Percentiles rank a stretch among this genome's conserved stretches.
Conservation (phyloP, 2,888 invertebrate species). For the Dasypolia templi region DNA sequence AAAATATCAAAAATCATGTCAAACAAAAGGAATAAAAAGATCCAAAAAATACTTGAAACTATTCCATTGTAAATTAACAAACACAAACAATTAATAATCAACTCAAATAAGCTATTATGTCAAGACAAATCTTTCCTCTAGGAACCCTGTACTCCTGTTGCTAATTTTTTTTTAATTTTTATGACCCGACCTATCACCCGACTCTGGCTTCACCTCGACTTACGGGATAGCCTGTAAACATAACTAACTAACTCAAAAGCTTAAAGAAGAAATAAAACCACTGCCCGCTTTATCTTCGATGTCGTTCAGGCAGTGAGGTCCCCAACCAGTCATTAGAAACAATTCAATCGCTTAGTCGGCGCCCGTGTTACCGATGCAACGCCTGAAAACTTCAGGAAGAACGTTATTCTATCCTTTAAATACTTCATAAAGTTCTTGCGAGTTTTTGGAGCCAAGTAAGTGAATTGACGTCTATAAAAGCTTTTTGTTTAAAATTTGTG, state of each 20-base stretch:
- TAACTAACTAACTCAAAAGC: neutral
- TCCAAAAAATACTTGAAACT: no score
- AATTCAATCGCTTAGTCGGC: conserved; percentile 38
- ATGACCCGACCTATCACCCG: no score
- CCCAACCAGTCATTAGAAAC: conserved; percentile 44
- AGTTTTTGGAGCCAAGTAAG: neutral
- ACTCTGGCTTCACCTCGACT: no score
- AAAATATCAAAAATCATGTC: no score
- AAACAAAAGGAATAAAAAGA: no score
- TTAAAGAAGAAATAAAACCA: neutral
- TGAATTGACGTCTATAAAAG: neutral
- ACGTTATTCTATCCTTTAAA: neutral
- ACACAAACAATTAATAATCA: no score
- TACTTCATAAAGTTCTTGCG: neutral
- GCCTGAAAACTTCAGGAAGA: neutral
- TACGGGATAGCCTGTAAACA: no score
- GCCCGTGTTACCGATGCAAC: conserved; percentile 32
- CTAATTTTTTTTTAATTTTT: no score
- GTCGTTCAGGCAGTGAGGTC: neutral
- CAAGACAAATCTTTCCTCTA: no score
- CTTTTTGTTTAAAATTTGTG: neutral
- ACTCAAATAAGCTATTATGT: no score
- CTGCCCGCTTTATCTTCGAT: neutral
- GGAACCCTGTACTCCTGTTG: no score
- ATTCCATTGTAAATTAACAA: no score